Conservation (phyloP, 2,888 invertebrate species). For the Falcaria lacertinaria region DNA sequence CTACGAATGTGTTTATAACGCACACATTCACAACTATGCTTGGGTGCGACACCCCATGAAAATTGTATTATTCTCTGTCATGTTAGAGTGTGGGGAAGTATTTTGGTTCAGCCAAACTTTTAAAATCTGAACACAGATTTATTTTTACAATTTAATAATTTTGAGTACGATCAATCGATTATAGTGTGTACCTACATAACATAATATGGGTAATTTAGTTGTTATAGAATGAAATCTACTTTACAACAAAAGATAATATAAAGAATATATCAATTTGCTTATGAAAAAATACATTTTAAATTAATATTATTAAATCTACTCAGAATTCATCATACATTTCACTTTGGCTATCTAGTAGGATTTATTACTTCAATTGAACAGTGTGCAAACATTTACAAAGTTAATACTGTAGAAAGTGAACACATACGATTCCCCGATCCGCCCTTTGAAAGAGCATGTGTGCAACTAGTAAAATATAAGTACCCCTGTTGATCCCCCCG, state of each 20-base stretch:
- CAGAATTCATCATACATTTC: too few relatives aligned
- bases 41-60: conserved; percentile 61
- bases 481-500: conserved; percentile 78
- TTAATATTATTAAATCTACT: too few relatives aligned
- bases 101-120: conserved; percentile 21
- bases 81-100: conserved; percentile 16
- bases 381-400: not conserved
- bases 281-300: too few relatives aligned
- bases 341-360: too few relatives aligned
- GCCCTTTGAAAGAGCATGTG: conserved; percentile 76
- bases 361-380: not conserved
- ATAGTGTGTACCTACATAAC: too few relatives aligned
- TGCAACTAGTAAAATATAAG: conserved; percentile 76
- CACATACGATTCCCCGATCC: conserved; percentile 53
- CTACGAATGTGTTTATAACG: conserved; percentile 8
- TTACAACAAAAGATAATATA: too few relatives aligned
- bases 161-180: too few relatives aligned
- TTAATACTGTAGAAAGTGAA: conserved; percentile 21
- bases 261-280: too few relatives aligned
- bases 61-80: conserved; percentile 39
- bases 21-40: conserved; percentile 30
- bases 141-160: too few relatives aligned
- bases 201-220: too few relatives aligned
- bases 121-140: too few relatives aligned
- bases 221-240: too few relatives aligned